phyloP scores from a whole-genome alignment of 2,113 vertebrate genomes.

The Phylloscopus trochilus region DNA sequence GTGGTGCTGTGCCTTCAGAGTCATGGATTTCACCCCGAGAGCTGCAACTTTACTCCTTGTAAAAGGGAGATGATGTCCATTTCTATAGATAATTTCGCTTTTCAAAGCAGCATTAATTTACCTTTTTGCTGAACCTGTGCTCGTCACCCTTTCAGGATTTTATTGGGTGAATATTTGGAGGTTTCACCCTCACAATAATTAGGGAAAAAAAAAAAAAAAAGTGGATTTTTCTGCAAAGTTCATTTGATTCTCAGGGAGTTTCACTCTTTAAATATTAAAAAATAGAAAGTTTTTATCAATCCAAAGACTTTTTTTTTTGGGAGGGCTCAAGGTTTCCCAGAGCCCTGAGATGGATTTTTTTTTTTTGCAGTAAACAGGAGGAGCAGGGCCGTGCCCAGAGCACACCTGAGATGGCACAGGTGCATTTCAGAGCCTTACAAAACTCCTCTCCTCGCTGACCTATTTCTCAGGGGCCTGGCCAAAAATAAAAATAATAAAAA shows the following conservation, averaged over 20 bases:
- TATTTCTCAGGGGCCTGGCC: not conserved
- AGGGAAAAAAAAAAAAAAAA: no score
- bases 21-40: not conserved
- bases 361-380: not conserved
- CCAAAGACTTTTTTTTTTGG: not conserved
- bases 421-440: slow-evolving; percentile 8
- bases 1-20: not conserved
- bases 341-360: rapidly evolving
- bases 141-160: no score
- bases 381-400: not conserved
- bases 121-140: no score
- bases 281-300: rapidly evolving
- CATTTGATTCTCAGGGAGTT: no score
- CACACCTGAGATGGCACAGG: not conserved
- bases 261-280: no score
- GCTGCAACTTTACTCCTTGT: not conserved
- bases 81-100: no score
- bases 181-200: no score
- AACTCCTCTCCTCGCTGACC: not conserved
- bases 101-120: no score
- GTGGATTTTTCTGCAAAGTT: no score
- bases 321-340: not conserved
- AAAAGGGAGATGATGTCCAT: no score
- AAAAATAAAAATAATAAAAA: not conserved
- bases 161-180: no score